These are phyloP conservation scores for Kryphioiulus occultus DNA, from an alignment of 2,888 invertebrate species.

Conservation along the genomic window DNA sequence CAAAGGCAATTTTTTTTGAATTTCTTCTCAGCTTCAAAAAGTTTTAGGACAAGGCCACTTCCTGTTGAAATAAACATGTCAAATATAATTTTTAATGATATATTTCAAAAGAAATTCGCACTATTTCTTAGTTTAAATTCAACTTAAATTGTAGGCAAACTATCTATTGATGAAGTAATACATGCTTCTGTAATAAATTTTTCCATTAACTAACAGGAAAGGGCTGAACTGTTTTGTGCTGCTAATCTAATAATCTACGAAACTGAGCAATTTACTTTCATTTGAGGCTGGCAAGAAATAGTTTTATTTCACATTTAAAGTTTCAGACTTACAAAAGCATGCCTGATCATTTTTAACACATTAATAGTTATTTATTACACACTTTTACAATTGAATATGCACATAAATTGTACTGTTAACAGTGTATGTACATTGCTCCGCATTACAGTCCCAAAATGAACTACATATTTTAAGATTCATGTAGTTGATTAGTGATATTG, in stretches of 20 bases:
- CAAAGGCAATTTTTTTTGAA: no score
- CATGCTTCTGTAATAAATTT: no score
- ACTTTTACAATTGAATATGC: background rate
- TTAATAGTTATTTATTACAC: background rate
- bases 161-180: no score
- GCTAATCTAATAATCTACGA: background rate
- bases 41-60: no score
- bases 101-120: no score
- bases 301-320: background rate
- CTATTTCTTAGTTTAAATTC: no score
- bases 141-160: no score
- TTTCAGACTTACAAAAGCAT: background rate
- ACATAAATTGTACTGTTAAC: background rate
- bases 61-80: no score
- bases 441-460: background rate
- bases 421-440: background rate
- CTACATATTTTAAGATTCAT: background rate
- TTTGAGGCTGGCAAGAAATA: background rate
- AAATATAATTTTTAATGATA: no score
- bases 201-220: no score
- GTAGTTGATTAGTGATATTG: background rate
- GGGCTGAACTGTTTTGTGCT: no score
- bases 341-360: background rate
- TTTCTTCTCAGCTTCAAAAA: no score
- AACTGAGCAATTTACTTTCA: background rate